A percentile compares a stretch with the other conserved stretches of the same genome.
Conservation (phyloP, 2,113 vertebrate genomes). For the Cinclus cinclus region DNA sequence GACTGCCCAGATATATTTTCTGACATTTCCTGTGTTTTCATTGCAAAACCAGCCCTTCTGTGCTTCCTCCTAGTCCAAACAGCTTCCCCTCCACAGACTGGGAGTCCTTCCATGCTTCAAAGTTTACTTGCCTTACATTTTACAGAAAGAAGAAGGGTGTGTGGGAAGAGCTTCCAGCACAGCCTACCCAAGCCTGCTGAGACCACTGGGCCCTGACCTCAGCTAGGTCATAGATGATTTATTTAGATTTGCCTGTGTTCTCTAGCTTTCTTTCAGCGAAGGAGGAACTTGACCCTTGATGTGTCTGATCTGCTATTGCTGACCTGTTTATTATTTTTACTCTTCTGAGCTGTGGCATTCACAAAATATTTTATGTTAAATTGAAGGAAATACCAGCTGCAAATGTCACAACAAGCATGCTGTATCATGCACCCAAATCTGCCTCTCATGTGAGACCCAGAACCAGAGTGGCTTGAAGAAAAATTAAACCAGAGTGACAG, state of each 20-base stretch:
- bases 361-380: neutral
- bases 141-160: neutral
- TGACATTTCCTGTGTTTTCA: neutral
- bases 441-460: neutral
- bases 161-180: neutral
- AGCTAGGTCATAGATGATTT: accelerated
- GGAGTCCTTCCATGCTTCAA: neutral
- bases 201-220: neutral
- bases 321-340: neutral
- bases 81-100: neutral
- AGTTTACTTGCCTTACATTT: neutral
- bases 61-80: neutral
- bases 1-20: neutral
- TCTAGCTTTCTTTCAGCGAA: neutral
- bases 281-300: neutral
- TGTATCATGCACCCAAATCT: neutral
- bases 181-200: neutral
- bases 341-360: neutral
- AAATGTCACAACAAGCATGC: neutral
- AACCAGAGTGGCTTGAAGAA: neutral
- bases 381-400: neutral
- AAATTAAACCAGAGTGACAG: neutral
- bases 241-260: neutral
- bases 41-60: neutral
- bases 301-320: neutral